Evolutionary conservation across 2,113 vertebrate genomes (phyloP).

Genomic region (Monarcha castaneiventris): DNA sequence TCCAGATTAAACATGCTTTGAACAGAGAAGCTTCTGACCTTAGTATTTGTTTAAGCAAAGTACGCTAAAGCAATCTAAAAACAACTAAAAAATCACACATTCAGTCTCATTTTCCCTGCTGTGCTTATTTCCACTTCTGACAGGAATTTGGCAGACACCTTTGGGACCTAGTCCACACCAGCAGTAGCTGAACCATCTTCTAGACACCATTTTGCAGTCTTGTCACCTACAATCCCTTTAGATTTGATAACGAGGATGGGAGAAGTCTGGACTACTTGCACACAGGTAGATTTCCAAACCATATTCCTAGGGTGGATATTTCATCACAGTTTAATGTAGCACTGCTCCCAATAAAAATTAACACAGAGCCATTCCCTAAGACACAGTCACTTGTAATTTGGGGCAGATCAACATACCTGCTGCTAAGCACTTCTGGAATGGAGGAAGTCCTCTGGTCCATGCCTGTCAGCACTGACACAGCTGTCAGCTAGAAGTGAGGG

Average conservation of each 20-base stretch:
- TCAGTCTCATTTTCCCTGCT: neutral
- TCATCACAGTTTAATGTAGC: rapidly evolving
- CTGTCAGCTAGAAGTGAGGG: constrained; percentile 2
- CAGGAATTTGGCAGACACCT: neutral
- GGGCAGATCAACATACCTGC: constrained; percentile 38
- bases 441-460: constrained; percentile 21
- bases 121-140: neutral
- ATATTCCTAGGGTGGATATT: neutral
- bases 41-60: neutral
- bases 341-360: neutral
- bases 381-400: neutral
- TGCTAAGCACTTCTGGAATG: constrained; percentile 56
- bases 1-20: neutral
- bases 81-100: neutral
- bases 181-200: neutral
- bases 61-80: neutral
- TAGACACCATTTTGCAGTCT: neutral
- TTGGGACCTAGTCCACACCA: neutral
- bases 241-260: neutral
- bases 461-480: neutral
- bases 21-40: neutral
- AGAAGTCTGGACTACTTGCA: neutral
- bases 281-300: neutral
- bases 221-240: neutral
- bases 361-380: neutral